phyloP scores from a whole-genome alignment of 2,888 invertebrate genomes.

The Macroteleia sp. region DNA sequence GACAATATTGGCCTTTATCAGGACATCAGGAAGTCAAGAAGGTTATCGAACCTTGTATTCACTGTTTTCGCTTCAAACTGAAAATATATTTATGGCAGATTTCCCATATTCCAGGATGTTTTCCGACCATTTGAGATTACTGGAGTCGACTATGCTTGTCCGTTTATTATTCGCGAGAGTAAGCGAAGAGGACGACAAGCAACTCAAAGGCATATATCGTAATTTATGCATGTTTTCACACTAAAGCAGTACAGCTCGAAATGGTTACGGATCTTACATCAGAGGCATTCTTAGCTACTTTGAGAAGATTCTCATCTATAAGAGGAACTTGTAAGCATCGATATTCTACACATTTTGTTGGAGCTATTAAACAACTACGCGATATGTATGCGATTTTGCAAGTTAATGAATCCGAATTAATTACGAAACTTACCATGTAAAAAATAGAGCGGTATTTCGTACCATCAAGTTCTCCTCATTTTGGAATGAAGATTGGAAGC shows the following conservation, averaged over 20 bases:
- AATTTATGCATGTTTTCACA: constrained; percentile 70
- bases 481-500: constrained; percentile 68
- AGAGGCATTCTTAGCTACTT: constrained; percentile 7
- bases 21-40: constrained; percentile 30
- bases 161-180: constrained; percentile 49
- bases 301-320: constrained; percentile 5
- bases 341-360: constrained; percentile 14
- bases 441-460: constrained; percentile 42
- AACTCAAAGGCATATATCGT: constrained; percentile 29
- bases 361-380: neutral
- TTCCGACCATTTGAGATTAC: constrained; percentile 29
- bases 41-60: constrained; percentile 19
- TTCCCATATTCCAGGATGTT: constrained; percentile 10
- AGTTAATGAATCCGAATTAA: neutral
- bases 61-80: constrained; percentile 39
- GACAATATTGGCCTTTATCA: constrained; percentile 16
- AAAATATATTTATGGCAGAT: constrained; percentile 31
- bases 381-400: neutral
- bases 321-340: constrained; percentile 16
- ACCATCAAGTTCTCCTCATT: constrained; percentile 60
- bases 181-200: constrained; percentile 29
- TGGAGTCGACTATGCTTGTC: constrained; percentile 49
- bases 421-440: neutral
- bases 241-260: constrained; percentile 22
- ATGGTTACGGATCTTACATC: constrained; percentile 13